Conservation (phyloP, 1,140 invertebrate species). For the Wasmannia auropunctata region DNA sequence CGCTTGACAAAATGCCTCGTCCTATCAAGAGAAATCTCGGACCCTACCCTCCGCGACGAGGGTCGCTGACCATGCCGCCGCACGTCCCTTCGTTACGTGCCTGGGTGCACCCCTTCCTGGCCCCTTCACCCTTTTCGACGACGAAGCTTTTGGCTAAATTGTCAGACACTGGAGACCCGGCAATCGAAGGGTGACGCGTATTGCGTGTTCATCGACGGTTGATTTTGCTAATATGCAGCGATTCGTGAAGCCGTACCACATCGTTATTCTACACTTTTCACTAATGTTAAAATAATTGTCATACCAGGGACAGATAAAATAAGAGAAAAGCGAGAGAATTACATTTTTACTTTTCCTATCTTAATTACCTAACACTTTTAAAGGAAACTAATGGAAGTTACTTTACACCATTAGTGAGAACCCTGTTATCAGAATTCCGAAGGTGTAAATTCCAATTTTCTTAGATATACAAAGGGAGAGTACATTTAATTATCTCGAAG, state of each 20-base stretch:
- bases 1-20: conserved; percentile 78
- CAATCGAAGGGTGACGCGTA: conserved; percentile 61
- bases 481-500: not conserved
- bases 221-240: conserved; percentile 49
- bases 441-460: not conserved
- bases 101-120: conserved; percentile 42
- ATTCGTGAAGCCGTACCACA: not conserved
- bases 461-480: not conserved
- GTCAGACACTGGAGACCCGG: conserved; percentile 54
- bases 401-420: not conserved
- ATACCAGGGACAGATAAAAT: not conserved
- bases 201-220: conserved; percentile 41
- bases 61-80: conserved; percentile 66
- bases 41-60: conserved; percentile 63
- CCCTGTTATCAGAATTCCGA: conserved; percentile 1
- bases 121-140: conserved; percentile 46
- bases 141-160: conserved; percentile 64
- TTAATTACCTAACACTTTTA: not conserved
- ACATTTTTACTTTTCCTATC: not conserved
- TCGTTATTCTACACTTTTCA: conserved; percentile 11
- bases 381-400: not conserved
- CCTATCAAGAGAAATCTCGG: conserved; percentile 76
- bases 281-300: not conserved
- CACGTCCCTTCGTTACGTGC: conserved; percentile 51
- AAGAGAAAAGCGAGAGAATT: not conserved